Percentiles rank a stretch among this genome's conserved stretches.
Conservation (phyloP, 2,113 vertebrate genomes). For the Hoplias malabaricus region DNA sequence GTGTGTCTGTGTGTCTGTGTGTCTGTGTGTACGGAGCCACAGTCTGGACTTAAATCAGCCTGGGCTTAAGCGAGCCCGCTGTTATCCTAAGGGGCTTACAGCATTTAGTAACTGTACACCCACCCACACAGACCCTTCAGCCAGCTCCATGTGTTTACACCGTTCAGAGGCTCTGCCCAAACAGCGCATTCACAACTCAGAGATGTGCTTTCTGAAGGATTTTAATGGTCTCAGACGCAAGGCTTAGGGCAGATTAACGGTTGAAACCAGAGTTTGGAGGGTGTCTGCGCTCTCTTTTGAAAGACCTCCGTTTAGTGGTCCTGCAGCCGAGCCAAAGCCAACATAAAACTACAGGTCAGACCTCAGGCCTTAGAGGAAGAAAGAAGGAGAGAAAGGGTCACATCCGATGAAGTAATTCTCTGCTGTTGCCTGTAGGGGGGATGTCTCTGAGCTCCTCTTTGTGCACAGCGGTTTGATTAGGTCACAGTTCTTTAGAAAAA, state of each 20-base stretch:
- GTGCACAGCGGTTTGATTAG: too few species aligned
- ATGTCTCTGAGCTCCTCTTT: too few species aligned
- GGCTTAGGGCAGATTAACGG: neutral
- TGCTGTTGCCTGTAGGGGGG: too few species aligned
- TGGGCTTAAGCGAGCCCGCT: conserved; percentile 21
- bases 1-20: neutral
- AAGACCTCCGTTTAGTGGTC: neutral
- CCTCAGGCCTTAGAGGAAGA: neutral
- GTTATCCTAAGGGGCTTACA: conserved; percentile 51
- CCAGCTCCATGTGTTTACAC: conserved; percentile 47
- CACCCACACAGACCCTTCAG: conserved; percentile 34
- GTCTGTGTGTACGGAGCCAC: conserved; percentile 44
- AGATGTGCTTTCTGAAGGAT: neutral
- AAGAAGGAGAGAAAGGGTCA: neutral
- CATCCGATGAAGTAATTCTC: neutral
- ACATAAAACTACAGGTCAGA: neutral
- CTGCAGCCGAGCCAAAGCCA: neutral
- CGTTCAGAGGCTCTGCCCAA: conserved; percentile 46
- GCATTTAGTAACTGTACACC: conserved; percentile 49
- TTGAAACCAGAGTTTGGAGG: neutral
- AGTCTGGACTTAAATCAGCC: conserved; percentile 50
- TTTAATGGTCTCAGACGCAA: neutral
- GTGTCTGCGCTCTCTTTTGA: neutral
- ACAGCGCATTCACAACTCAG: neutral
- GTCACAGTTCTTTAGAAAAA: too few species aligned